Evolutionary conservation across 2,797 vertebrate genomes (phyloP).

Genomic region (Podargus strigoides): DNA sequence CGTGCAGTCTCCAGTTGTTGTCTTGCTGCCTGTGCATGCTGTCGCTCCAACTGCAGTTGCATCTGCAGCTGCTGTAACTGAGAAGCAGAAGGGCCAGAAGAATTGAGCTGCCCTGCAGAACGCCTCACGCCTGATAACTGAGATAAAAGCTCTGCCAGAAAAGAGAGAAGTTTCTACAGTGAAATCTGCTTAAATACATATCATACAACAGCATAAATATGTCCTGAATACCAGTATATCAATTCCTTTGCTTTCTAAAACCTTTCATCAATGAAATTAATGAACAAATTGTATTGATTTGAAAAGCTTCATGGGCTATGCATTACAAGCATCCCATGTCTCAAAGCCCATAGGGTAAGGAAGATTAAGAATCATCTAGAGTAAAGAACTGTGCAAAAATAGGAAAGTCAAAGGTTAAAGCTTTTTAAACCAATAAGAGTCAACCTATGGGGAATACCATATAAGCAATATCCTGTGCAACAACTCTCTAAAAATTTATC

Average conservation of each 20-base stretch:
- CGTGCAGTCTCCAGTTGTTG: slow-evolving; percentile 95
- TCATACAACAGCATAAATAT: not conserved
- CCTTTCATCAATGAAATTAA: not conserved
- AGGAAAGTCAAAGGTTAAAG: not conserved
- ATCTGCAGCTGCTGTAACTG: slow-evolving; percentile 96
- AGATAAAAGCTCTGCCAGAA: slow-evolving; percentile 88
- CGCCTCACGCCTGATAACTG: slow-evolving; percentile 95
- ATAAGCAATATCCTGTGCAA: not conserved
- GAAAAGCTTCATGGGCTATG: not conserved
- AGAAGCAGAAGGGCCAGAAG: slow-evolving; percentile 91
- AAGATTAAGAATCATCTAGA: not conserved
- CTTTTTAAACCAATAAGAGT: not conserved
- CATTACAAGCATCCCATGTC: not conserved
- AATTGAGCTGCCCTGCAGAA: slow-evolving; percentile 94
- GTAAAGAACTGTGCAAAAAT: not conserved
- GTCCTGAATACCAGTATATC: not conserved
- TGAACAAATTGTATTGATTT: not conserved
- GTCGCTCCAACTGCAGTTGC: slow-evolving; percentile 95
- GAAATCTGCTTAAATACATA: not conserved
- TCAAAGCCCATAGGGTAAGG: not conserved
- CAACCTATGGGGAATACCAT: not conserved
- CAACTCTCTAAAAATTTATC: not conserved
- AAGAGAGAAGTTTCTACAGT: not conserved
- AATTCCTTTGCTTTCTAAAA: not conserved
- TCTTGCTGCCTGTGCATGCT: slow-evolving; percentile 93